Base-by-base conservation (phyloP, 2,888 invertebrate genomes). In the Diarsia mendica region DNA sequence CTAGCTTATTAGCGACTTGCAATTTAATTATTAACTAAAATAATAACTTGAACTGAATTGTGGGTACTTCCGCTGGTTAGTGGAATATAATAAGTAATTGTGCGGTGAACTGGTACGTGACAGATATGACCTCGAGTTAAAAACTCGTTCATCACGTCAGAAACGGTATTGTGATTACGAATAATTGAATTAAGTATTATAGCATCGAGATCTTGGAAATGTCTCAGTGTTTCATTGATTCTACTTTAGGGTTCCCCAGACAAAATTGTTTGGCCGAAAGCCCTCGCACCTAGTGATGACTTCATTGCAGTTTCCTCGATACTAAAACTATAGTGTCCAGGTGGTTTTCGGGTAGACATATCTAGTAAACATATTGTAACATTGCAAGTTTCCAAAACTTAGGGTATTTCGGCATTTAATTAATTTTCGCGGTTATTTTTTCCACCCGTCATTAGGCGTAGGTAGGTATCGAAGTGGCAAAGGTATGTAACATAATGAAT, bases 81-180 rank as follows among this genome's bases (percentile, higher is more conserved):
- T 39, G 28, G n/a, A 15, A 64, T 72, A 60, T 51, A 61, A 64
- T 70, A 67, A 8, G 8, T 44, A 44, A 58, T 69, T 64, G 72
- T n/a, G 15, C 61, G 44, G 63, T 69, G 15, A 72, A 60, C 23
- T n/a, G 39, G 39, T 46, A 46, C 66, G 23, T 70, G 46, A 64
- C 51, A 55, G 13, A 20, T 61, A 2, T 72, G 74, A 67, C 84
- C 79, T 84, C 66, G 71, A 15, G 51, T 46, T 76, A 46, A 20
- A 67, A 86, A 86, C 77, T 67, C 20, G 85, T 84, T 75, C 69
- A 65, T 60, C 48, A 46, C 51, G 75, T 61, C 64, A 70, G 65
- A 75, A 72, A 53, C 68, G 49, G 67, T 61, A 70, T 68, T 60
- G 72, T 69, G 33, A 55, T 75, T 55, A 66, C 72, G 28, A 76